Evolutionary conservation across 2,888 invertebrate genomes (phyloP).

Genomic region (Entomobrya proxima): DNA sequence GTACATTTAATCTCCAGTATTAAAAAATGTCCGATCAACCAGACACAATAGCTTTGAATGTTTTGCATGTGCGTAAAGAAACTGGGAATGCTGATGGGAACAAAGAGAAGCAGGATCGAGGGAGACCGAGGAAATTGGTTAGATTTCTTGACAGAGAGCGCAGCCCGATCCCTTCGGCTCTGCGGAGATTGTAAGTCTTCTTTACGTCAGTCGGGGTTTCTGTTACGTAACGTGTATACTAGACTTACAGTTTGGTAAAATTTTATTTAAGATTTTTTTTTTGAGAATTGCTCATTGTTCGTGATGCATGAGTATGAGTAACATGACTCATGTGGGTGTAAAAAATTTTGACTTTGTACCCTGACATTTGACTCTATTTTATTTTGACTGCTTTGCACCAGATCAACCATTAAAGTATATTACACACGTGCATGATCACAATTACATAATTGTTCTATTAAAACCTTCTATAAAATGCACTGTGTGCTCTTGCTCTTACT

Average conservation of each 20-base stretch:
- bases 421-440: no score
- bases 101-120: constrained; percentile 48
- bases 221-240: no score
- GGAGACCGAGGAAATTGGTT: constrained; percentile 60
- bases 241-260: no score
- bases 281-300: no score
- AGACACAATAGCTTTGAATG: constrained; percentile 41
- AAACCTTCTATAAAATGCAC: constrained; percentile 28
- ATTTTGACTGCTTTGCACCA: no score
- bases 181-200: constrained; percentile 62
- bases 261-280: no score
- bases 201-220: neutral
- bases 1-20: constrained; percentile 21
- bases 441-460: no score
- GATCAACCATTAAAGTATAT: no score
- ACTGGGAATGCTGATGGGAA: constrained; percentile 8
- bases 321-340: no score
- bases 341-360: no score
- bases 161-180: constrained; percentile 61
- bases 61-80: constrained; percentile 26
- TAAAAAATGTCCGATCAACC: constrained; percentile 51
- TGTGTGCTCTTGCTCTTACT: constrained; percentile 36
- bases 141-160: constrained; percentile 67
- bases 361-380: no score
- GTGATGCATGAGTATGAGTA: no score